Conservation (phyloP, 2,888 invertebrate genomes). For the Malacosoma neustria region DNA sequence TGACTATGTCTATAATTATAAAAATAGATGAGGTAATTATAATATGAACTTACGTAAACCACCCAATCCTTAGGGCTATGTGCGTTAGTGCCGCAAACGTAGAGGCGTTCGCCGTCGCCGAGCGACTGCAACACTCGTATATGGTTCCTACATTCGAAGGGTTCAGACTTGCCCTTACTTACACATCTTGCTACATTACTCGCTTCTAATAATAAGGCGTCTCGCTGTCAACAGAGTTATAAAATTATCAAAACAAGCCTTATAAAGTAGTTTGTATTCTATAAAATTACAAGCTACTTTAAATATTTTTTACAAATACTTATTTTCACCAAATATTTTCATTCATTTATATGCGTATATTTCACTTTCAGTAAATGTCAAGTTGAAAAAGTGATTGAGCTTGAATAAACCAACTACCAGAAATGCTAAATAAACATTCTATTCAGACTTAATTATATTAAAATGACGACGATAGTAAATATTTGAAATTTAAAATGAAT, state of each 20-base stretch:
- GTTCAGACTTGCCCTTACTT: constrained; percentile 78
- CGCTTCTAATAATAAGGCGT: constrained; percentile 73
- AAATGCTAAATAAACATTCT: no score
- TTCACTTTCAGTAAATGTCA: no score
- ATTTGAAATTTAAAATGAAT: no score
- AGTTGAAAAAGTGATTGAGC: no score
- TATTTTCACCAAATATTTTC: no score
- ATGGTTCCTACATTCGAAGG: constrained; percentile 79
- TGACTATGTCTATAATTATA: not conserved
- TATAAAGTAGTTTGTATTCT: not conserved
- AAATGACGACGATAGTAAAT: no score
- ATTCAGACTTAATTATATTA: no score
- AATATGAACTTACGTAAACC: constrained; percentile 65
- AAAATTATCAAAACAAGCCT: not conserved
- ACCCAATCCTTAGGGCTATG: constrained; percentile 79
- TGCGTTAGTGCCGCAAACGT: constrained; percentile 79
- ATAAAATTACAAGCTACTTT: no score
- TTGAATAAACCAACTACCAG: no score
- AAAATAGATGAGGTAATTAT: constrained; percentile 9
- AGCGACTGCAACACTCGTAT: constrained; percentile 78
- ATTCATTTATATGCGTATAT: no score
- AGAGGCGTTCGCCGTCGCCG: constrained; percentile 76
- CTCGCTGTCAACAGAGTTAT: constrained; percentile 46
- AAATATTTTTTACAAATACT: no score
- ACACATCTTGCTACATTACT: constrained; percentile 76